phyloP scores from a whole-genome alignment of 53 echinoderm and acorn worm species.

The Hippasteria phrygiana region DNA sequence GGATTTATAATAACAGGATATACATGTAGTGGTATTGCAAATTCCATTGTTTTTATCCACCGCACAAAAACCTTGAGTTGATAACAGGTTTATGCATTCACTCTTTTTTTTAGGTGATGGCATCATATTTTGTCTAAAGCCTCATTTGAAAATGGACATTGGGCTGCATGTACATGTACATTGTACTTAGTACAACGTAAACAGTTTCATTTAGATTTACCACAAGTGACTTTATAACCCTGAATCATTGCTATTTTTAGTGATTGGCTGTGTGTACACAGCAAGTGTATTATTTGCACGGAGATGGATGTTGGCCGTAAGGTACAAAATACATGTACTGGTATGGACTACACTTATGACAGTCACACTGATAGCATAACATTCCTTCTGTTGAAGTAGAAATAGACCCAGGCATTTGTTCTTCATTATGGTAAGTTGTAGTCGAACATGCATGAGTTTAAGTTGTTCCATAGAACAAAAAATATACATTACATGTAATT shows the following conservation, averaged over 20 bases:
- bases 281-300: not conserved
- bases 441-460: too few relatives aligned
- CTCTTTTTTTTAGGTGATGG: not conserved
- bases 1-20: not conserved
- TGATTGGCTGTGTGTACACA: not conserved
- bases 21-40: not conserved
- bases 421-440: too few relatives aligned
- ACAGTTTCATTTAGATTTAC: not conserved
- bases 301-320: too few relatives aligned
- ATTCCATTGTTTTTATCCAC: slow-evolving; percentile 1
- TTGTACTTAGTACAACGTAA: not conserved
- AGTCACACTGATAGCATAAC: too few relatives aligned
- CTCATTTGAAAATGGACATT: not conserved
- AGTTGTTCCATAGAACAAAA: too few relatives aligned
- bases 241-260: slow-evolving; percentile 20
- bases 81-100: not conserved
- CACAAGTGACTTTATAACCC: not conserved
- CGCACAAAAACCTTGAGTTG: not conserved
- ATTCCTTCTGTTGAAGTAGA: too few relatives aligned
- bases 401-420: too few relatives aligned
- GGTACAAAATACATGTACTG: too few relatives aligned
- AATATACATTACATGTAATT: too few relatives aligned
- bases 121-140: not conserved
- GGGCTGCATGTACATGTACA: not conserved
- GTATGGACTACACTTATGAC: too few relatives aligned